These are phyloP conservation scores for Sinella curviseta DNA, from an alignment of 1,140 invertebrate species.

Conservation along the genomic window DNA sequence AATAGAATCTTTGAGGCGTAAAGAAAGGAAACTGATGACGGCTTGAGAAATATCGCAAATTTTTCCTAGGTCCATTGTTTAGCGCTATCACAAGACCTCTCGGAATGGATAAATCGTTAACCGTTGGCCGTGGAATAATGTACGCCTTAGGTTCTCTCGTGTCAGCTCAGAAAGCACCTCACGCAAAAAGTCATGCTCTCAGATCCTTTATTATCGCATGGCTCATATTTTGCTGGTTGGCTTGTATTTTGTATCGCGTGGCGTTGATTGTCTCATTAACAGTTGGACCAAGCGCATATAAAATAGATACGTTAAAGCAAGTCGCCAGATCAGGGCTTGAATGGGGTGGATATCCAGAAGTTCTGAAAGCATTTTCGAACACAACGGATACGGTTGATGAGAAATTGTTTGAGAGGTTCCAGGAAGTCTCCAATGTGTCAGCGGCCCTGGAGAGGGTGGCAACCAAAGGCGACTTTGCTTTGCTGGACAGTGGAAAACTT, in stretches of 20 bases:
- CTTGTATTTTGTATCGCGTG: conserved; percentile 43
- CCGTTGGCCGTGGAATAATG: too few species aligned
- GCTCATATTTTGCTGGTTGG: conserved; percentile 48
- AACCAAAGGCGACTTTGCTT: conserved; percentile 42
- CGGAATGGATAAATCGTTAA: conserved; percentile 39
- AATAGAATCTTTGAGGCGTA: too few species aligned
- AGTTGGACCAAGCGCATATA: conserved; percentile 38
- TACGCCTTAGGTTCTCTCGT: conserved; percentile 46
- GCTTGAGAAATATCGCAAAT: too few species aligned
- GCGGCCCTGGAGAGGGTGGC: conserved; percentile 42
- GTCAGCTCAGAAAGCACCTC: conserved; percentile 36
- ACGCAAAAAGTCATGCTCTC: conserved; percentile 40
- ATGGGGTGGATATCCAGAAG: too few species aligned
- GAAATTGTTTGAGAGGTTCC: conserved; percentile 41
- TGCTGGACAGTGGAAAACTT: conserved; percentile 44
- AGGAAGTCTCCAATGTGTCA: conserved; percentile 23
- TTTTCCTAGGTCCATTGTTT: conserved; percentile 45
- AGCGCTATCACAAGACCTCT: conserved; percentile 41
- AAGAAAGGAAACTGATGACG: too few species aligned
- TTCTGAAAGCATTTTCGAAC: conserved; percentile 40
- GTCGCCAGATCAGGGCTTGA: conserved; percentile 34
- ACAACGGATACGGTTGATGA: conserved; percentile 34
- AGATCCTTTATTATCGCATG: conserved; percentile 45
- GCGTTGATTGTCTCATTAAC: conserved; percentile 47
- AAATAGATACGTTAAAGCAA: conserved; percentile 39